These are phyloP conservation scores for Coluber constrictor DNA, from an alignment of 2,797 vertebrate genomes.

Conservation along the genomic window DNA sequence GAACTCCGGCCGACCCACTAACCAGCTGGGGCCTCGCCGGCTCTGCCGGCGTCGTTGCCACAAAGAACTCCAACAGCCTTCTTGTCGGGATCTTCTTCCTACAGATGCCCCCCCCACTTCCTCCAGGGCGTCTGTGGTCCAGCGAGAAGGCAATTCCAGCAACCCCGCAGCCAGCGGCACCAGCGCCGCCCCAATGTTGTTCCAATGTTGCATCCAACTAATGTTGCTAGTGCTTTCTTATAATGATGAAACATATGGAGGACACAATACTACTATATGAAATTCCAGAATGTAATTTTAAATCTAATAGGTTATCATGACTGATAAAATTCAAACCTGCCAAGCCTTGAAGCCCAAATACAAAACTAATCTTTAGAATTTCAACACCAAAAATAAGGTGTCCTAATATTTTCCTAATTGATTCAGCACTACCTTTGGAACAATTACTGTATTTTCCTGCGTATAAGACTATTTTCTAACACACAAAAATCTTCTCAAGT, in stretches of 20 bases:
- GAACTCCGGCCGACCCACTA: no score
- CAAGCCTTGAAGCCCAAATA: not conserved
- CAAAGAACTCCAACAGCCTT: no score
- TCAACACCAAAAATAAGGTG: not conserved
- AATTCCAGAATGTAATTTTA: not conserved
- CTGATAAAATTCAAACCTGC: not conserved
- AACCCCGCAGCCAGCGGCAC: no score
- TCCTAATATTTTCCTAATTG: not conserved
- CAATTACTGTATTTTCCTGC: no score
- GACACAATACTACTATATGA: not conserved
- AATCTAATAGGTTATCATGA: not conserved
- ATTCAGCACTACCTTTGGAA: not conserved
- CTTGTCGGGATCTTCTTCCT: no score
- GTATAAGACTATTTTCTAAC: no score
- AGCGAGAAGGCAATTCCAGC: no score
- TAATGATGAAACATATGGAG: not conserved
- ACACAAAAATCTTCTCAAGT: no score
- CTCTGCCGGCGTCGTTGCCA: no score
- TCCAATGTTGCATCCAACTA: not conserved
- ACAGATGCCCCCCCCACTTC: no score
- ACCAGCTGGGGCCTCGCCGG: no score
- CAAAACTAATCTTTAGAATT: not conserved
- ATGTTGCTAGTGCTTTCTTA: not conserved
- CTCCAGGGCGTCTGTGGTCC: no score
- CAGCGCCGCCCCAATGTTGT: not conserved